These are phyloP conservation scores for Pomacea maculata DNA, from an alignment of 1,140 invertebrate genomes.

Conservation along the genomic window DNA sequence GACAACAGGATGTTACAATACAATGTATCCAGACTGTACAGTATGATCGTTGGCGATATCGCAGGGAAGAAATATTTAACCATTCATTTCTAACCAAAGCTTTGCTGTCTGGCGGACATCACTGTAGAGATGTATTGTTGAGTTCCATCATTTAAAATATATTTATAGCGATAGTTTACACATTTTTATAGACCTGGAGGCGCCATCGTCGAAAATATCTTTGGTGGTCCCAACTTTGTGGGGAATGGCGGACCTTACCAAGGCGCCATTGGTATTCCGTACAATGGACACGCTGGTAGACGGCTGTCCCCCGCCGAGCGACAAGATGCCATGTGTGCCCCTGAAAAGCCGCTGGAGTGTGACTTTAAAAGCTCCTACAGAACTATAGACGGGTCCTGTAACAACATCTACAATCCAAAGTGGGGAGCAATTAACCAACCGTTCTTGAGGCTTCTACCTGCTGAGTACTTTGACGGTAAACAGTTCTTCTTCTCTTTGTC, in stretches of 20 bases:
- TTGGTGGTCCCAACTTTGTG: neutral
- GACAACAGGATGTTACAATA: no score
- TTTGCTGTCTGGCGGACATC: no score
- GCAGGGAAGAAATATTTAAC: no score
- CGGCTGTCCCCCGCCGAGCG: no score
- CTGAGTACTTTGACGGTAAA: slow-evolving; percentile 30
- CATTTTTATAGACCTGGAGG: neutral
- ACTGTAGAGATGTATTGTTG: no score
- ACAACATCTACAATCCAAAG: slow-evolving; percentile 83
- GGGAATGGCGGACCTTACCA: neutral
- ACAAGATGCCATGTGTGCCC: neutral
- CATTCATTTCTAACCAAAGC: no score
- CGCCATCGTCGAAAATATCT: neutral
- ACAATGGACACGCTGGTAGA: neutral
- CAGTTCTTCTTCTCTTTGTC: no score
- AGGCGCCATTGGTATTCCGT: neutral
- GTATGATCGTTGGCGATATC: no score
- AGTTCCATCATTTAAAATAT: no score
- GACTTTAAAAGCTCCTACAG: slow-evolving; percentile 28
- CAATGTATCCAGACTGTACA: no score
- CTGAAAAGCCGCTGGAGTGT: slow-evolving; percentile 24
- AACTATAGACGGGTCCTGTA: slow-evolving; percentile 81
- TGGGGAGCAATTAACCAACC: slow-evolving; percentile 82
- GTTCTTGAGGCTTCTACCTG: slow-evolving; percentile 74
- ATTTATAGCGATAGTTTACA: no score